Evolutionary conservation across 2,113 vertebrate species (phyloP), one percentile per base, ranked within the genome.

Genomic region (Perca flavescens): DNA sequence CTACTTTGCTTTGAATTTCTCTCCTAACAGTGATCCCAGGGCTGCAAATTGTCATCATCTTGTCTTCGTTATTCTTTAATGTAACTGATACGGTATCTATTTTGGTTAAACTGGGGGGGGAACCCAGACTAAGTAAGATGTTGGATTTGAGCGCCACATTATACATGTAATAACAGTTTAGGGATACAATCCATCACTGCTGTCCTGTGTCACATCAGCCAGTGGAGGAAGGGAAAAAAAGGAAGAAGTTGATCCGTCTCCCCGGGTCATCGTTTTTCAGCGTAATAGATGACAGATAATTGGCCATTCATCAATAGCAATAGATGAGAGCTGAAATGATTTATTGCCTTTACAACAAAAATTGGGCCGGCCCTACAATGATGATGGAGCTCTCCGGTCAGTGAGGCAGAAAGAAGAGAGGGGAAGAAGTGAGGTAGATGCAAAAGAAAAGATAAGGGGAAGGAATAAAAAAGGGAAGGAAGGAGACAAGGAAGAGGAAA

Each of bases 271-370:
- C 96, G 95, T 97, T 98, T 98, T 95, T 90, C 96, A 96, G 94
- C 94, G 95, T 95, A 97, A 97, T 97, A 97, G 97, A 98, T 97
- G 97, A 97, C 97, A 98, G 98, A 99, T 99, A 99, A 98, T 98
- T 97, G 97, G 96, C 96, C 96, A 94, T 98, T 98, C 97, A 98
- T 99, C 97, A 99, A 98, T 98, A 98, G 97, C 97, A 97, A 97
- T 97, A 97, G 97, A 98, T 97, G 98, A 97, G 96, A 97, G 96
- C 93, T 97, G 96, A 96, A 96, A 96, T 99, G 98, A 99, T 98
- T 99, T 98, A 99, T 98, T 96, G 96, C 97, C 92, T 93, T 96
- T 95, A 92, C 83, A 78, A 69, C 57, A 74, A 86, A 86, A 85
- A 79, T 65, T 82, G 75, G 73, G 73, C 69, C 5, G 58, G 66